Base-by-base conservation (phyloP, 2,888 invertebrate species). In the Gryllus longicercus region DNA sequence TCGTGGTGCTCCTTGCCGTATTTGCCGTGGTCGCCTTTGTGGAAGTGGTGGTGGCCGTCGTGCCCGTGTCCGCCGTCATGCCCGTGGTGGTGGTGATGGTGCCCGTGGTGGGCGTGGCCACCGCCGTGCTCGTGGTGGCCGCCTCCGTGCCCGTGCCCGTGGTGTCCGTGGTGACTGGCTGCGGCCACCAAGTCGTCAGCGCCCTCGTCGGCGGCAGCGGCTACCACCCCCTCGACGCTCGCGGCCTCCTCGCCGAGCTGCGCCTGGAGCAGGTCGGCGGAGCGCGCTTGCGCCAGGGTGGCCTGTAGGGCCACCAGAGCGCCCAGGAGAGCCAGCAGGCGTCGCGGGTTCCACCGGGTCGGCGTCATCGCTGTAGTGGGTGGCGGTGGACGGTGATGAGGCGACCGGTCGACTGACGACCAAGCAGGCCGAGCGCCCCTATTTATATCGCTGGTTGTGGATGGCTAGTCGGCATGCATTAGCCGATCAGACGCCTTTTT, bases 1-100 rank as follows among this genome's bases (percentile, higher is more conserved):
- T 92, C 80, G 84, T 94, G 93, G 84, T 94, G 93, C 84, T 94
- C 93, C 85, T 94, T 93, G 51, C 92, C 94, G 85, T 95, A 92
- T 84, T 90, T 88, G 18, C 94, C 94, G 84, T 94, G 93, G 76
- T 93, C 93, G 11, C 92, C 94, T 85, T 94, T 93, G 83, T 94
- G 93, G 88, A 93, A 93, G 85, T 94, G 92, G 85, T 94, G 93
- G 84, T 92, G 90, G 50, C 91, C 91, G 85, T 93, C 93, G 87
- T 94, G 92, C 0, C 95, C 95, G 84, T 95, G 94, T 81, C 93
- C 93, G 0, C 92, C 93, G 85, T 95, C 94, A 82, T 93, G 92
- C 0, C 93, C 94, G 85, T 94, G 91, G 74, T 92, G 91, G 81
- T 91, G 90, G 85, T 93, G 92, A 84, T 93, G 92, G 81, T 92